Evolutionary conservation across 2,113 vertebrate genomes (phyloP).

Genomic region (Psilopsiagon aurifrons): DNA sequence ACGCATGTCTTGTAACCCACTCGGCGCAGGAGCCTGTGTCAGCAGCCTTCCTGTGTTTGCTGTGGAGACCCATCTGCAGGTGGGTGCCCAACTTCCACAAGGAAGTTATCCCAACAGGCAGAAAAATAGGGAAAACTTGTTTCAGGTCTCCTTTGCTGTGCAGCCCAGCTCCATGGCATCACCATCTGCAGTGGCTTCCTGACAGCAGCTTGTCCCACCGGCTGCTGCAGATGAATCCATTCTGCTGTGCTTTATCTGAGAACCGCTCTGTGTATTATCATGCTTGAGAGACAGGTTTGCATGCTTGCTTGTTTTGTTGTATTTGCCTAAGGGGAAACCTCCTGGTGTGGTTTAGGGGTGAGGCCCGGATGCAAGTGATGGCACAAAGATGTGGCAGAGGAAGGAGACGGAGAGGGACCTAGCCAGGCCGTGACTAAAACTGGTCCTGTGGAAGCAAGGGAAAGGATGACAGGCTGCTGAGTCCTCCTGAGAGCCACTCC

Average conservation of each 20-base stretch:
- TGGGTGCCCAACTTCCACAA: neutral
- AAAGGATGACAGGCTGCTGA: constrained; percentile 50
- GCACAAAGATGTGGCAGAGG: constrained; percentile 43
- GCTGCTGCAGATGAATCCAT: neutral
- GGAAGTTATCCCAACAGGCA: neutral
- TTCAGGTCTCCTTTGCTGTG: neutral
- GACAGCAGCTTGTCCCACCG: neutral
- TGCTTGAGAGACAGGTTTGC: neutral
- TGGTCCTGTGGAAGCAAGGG: neutral
- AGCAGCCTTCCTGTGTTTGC: neutral
- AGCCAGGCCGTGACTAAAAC: neutral
- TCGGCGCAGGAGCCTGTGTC: neutral
- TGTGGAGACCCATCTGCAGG: neutral
- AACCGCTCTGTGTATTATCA: neutral
- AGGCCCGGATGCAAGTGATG: constrained; percentile 20
- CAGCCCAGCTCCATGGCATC: neutral
- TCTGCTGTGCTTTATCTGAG: neutral
- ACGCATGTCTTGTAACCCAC: neutral
- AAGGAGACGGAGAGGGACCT: constrained; percentile 33
- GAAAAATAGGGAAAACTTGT: neutral
- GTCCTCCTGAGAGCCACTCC: neutral
- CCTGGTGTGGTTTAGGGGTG: constrained; percentile 23
- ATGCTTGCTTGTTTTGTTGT: constrained; percentile 15
- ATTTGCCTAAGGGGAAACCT: constrained; percentile 53
- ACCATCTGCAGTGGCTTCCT: neutral